Conservation (phyloP, 2,888 invertebrate species). For the Tenodera sinensis region DNA sequence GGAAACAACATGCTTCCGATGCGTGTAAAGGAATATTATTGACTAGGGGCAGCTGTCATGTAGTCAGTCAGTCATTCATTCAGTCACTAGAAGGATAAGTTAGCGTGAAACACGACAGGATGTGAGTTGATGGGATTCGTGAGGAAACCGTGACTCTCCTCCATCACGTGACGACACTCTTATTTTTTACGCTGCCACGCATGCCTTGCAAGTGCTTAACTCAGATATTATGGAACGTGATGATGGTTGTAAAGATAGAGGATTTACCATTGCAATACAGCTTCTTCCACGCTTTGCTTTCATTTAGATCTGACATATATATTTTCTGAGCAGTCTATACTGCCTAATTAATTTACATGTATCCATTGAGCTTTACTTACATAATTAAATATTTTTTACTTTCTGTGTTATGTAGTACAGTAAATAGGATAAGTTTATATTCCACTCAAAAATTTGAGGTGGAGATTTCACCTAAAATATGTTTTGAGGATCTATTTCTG, state of each 20-base stretch:
- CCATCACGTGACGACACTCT: not conserved
- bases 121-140: conserved; percentile 5
- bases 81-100: not conserved
- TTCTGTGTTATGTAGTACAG: too few relatives aligned
- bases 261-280: too few relatives aligned
- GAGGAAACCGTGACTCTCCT: not conserved
- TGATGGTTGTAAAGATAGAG: not conserved
- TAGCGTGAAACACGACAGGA: conserved; percentile 8
- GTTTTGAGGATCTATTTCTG: too few relatives aligned
- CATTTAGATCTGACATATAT: too few relatives aligned
- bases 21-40: not conserved
- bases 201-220: not conserved
- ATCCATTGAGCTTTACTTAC: too few relatives aligned
- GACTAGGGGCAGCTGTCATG: not conserved
- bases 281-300: not conserved
- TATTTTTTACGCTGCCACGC: not conserved
- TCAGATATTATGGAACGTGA: not conserved
- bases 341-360: too few relatives aligned
- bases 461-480: too few relatives aligned
- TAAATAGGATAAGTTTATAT: too few relatives aligned
- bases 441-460: too few relatives aligned
- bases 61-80: not conserved
- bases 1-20: not conserved
- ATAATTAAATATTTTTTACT: too few relatives aligned
- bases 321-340: too few relatives aligned